Base-by-base conservation (phyloP, 2,888 invertebrate genomes). In the Cylindroiulus punctatus region DNA sequence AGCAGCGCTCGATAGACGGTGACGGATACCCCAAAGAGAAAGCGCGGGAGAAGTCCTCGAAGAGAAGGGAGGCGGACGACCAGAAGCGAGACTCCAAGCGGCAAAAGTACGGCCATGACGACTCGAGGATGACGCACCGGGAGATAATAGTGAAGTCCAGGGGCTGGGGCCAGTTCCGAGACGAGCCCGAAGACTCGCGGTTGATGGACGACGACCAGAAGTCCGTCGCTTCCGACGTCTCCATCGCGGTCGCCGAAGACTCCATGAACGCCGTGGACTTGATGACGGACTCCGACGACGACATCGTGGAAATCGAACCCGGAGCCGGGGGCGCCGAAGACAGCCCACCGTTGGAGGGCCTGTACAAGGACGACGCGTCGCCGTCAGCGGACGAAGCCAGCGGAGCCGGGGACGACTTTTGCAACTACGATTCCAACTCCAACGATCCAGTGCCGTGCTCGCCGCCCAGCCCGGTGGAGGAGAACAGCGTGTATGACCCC, bases 241-340 rank as follows among this genome's bases (percentile, higher is more conserved):
- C 85, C 26, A 52, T 84, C 84, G 47, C 52, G 26, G 52, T 84
- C 8, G 47, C 52, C 17, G 84, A 84, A 17, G 84, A 84, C 57
- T 42, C 42, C 5, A 26, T 26, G 44, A 52, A 52, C n/a, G 84
- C 32, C 12, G 84, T 5, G 14, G 84, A 84, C 84, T 14, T 84
- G 22, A 4, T 96, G 32, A 96, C 95, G 88, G 96, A 97, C 90
- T 96, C 95, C 90, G 96, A 96, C 87, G 93, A 89, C 84, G 88
- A 88, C 44, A 47, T 85, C n/a, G 88, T 85, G 5, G 85, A 85
- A 81, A 85, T 85, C 30, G 32, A 65, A 3, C 85, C 65, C 1
- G 36, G 26, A 0, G 36, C 22, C 17, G 42, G 65, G 3, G 52
- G 19, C 12, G 12, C 12, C 26, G n/a, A 19, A 12, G 65, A 76